Conservation (phyloP, 1,140 invertebrate genomes). For the Drosophila asahinai region DNA sequence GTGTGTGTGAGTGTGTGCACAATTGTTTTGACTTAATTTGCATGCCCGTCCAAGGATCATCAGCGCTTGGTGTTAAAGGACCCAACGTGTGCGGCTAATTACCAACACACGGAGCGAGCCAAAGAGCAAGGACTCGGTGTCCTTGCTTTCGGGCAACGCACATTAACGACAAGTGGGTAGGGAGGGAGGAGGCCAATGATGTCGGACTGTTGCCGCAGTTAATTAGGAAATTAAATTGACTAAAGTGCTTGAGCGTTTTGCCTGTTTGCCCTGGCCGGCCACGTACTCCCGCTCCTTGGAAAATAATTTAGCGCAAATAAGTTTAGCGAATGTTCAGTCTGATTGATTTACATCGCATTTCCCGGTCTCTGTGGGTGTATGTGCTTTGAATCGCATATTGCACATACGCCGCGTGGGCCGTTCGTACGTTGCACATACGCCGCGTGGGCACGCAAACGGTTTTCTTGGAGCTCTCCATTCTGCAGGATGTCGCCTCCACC, state of each 20-base stretch:
- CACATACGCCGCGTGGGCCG: slow-evolving; percentile 53
- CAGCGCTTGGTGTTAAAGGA: slow-evolving; percentile 62
- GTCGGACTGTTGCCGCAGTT: slow-evolving; percentile 67
- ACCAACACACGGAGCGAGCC: slow-evolving; percentile 55
- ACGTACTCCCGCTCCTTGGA: slow-evolving; percentile 18
- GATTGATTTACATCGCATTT: slow-evolving; percentile 51
- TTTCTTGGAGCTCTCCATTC: slow-evolving; percentile 38
- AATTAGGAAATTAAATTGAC: slow-evolving; percentile 84
- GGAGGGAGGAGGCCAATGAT: not conserved
- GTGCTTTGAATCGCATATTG: slow-evolving; percentile 11
- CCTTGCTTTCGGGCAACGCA: slow-evolving; percentile 49
- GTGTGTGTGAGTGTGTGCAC: slow-evolving; percentile 32
- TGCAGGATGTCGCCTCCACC: slow-evolving; percentile 32
- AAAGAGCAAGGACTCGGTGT: slow-evolving; percentile 45
- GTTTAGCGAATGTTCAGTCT: slow-evolving; percentile 50
- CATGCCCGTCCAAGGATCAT: slow-evolving; percentile 73
- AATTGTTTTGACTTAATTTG: slow-evolving; percentile 84
- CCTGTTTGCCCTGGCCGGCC: slow-evolving; percentile 58
- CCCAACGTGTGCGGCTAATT: slow-evolving; percentile 74
- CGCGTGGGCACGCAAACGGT: slow-evolving; percentile 41
- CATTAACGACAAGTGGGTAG: slow-evolving; percentile 31
- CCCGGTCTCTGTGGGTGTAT: not conserved
- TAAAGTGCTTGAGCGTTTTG: slow-evolving; percentile 81
- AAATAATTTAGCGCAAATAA: slow-evolving; percentile 67
- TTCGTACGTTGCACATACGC: slow-evolving; percentile 51